These are phyloP conservation scores for Caenorhabditis sinica DNA, from an alignment of 2,888 invertebrate species.

Conservation along the genomic window DNA sequence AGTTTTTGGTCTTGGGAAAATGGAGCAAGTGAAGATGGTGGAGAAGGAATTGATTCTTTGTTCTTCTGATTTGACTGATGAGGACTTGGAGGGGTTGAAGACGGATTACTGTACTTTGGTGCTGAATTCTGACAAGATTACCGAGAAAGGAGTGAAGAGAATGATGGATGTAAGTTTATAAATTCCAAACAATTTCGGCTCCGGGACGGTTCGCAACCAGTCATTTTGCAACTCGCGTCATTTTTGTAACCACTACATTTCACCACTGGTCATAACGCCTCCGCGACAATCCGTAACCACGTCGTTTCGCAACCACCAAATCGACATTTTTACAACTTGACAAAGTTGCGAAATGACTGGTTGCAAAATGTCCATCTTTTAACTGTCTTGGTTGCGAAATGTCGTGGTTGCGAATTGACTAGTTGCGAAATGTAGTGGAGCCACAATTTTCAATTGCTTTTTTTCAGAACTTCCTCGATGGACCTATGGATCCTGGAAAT, in stretches of 20 bases:
- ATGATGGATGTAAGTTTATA: conserved; percentile 1
- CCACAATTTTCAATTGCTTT: too few species aligned
- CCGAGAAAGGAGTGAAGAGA: neutral
- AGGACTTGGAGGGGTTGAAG: conserved; percentile 15
- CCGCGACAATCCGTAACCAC: too few species aligned
- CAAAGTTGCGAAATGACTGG: too few species aligned
- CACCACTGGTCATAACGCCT: too few species aligned
- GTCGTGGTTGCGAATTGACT: too few species aligned
- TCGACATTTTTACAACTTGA: too few species aligned
- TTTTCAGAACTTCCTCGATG: neutral
- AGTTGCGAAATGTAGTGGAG: neutral
- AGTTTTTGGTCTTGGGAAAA: neutral
- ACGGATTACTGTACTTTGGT: neutral
- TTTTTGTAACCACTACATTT: too few species aligned
- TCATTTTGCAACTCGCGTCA: too few species aligned
- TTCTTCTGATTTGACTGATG: neutral
- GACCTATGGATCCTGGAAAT: neutral
- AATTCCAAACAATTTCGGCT: neutral
- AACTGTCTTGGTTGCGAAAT: too few species aligned
- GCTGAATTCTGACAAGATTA: neutral
- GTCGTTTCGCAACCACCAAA: too few species aligned
- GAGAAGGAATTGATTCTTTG: neutral
- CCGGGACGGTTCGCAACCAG: too few species aligned
- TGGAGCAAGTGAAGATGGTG: neutral
- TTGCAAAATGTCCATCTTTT: too few species aligned